Conservation (phyloP, 1,140 invertebrate species). For the Aethina tumida region DNA sequence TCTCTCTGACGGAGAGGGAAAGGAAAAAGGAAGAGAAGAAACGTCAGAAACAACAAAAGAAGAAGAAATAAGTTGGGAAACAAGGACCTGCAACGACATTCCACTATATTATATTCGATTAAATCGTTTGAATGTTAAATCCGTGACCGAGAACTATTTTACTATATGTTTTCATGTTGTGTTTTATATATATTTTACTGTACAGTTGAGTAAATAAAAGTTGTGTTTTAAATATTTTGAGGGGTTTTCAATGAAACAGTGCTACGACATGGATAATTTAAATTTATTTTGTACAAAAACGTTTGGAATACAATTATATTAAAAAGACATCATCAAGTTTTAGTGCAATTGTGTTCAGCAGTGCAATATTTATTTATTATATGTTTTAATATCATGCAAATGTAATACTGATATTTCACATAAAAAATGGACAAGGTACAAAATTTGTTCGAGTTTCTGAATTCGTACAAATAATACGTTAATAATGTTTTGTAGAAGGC, state of each 20-base stretch:
- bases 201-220: too few species aligned
- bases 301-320: conserved; percentile 21
- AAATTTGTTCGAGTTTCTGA: conserved; percentile 15
- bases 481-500: conserved; percentile 17
- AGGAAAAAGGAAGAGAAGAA: conserved; percentile 60
- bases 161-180: too few species aligned
- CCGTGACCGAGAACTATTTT: too few species aligned
- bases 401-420: conserved; percentile 21
- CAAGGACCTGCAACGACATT: too few species aligned
- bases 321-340: conserved; percentile 21
- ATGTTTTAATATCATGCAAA: too few species aligned
- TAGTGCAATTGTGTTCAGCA: conserved; percentile 21
- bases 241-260: background rate
- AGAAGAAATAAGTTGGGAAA: conserved; percentile 47
- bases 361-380: conserved; percentile 22
- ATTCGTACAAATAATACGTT: conserved; percentile 9
- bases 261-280: conserved; percentile 17
- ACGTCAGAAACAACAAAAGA: conserved; percentile 52
- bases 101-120: too few species aligned
- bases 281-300: conserved; percentile 30
- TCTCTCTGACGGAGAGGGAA: conserved; percentile 62
- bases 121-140: too few species aligned
- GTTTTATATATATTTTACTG: too few species aligned
- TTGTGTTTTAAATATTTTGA: too few species aligned
- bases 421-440: conserved; percentile 25